phyloP scores from a whole-genome alignment of 2,113 vertebrate species.

The Sylvia atricapilla region DNA sequence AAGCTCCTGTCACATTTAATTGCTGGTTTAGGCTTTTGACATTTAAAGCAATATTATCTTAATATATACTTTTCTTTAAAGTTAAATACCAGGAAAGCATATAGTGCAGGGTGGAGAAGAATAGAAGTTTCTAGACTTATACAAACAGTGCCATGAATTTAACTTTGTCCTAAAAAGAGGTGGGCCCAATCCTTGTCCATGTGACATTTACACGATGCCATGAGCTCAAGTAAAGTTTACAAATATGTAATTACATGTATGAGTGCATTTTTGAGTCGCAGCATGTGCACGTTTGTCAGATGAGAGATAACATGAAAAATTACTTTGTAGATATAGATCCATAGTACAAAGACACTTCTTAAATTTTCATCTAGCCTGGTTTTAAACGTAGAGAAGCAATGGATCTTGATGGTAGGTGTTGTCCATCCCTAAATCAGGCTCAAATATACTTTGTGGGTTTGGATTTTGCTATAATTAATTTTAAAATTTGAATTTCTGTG shows the following conservation, averaged over 20 bases:
- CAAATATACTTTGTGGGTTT: background rate
- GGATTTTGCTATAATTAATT: background rate
- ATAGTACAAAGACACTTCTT: background rate
- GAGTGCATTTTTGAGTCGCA: background rate
- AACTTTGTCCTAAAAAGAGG: background rate
- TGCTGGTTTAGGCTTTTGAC: conserved; percentile 3
- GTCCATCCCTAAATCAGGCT: background rate
- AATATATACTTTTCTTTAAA: background rate
- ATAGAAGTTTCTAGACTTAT: background rate
- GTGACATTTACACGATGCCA: background rate
- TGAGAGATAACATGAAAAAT: background rate
- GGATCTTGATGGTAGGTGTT: background rate
- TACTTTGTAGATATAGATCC: background rate
- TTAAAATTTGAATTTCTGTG: background rate
- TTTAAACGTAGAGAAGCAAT: background rate
- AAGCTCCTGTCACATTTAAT: background rate
- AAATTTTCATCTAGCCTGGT: background rate
- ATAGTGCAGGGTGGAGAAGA: background rate
- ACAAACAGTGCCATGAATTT: background rate
- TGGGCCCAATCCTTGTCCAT: background rate
- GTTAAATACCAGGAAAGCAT: background rate
- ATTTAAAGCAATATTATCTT: background rate
- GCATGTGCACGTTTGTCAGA: background rate
- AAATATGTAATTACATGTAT: background rate
- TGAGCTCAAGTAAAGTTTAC: background rate